Evolutionary conservation across 2,888 invertebrate species (phyloP), one percentile per base, ranked within the genome.

Genomic region (Drosophila setosimentum): DNA sequence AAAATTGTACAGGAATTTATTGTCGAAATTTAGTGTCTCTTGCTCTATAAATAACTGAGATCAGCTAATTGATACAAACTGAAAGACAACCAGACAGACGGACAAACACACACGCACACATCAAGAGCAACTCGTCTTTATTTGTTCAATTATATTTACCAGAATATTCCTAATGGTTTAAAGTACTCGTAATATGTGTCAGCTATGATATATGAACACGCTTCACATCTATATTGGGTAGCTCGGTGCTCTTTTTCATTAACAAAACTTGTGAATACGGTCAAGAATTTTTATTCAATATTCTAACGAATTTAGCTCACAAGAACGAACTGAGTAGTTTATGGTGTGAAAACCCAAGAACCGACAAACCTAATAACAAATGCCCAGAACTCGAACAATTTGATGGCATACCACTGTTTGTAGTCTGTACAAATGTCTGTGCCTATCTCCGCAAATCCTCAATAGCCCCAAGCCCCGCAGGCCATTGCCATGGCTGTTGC

Each of bases 281-380:
- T 3, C 16, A n/a, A 29, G 18, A 13, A 42, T 13, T n/a, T 62
- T 32, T 53, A n/a, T 54, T 30, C 45, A 49, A 63, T 35, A 63
- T 24, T 55, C 18, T 16, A 13, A 7, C 3, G 48, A 18, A 30
- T 32, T 32, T 37, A 30, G 8, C 30, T 62, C 24, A 49, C 2
- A 35, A 21, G 21, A 27, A 58, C 58, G 58, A 67, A 66, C 58
- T 53, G 42, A 53, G 18, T 29, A 66, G 48, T 73, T 76, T 67
- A 76, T 67, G 53, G 59, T 57, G 73, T 78, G 76, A 73, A 76
- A 76, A 68, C 51, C 21, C 21, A 24, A 21, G 48, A 73, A 33
- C 18, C 21, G 21, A 60, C 35, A 55, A 32, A 21, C 27, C 18
- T 33, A 32, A 53, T 29, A 68, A 42, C n/a, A 57, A 29, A 37